Percentiles rank a stretch among this genome's conserved stretches.
These are phyloP conservation scores for Tetropium fuscum DNA, from an alignment of 2,888 invertebrate genomes.

Conservation along the genomic window DNA sequence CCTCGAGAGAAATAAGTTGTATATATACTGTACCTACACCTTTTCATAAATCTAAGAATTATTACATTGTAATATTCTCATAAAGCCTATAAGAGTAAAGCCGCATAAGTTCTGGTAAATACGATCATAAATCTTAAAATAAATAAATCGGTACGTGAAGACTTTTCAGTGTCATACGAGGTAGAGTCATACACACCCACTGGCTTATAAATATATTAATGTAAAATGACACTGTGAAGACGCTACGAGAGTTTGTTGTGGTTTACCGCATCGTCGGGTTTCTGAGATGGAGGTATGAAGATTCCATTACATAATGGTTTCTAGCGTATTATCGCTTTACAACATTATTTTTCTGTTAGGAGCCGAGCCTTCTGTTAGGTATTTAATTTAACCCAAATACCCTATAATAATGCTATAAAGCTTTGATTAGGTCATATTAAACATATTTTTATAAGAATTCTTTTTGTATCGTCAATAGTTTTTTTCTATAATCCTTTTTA, in stretches of 20 bases:
- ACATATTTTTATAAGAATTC: no score
- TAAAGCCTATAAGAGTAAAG: constrained; percentile 18
- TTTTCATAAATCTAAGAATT: constrained; percentile 7
- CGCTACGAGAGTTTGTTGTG: constrained; percentile 46
- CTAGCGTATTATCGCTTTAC: no score
- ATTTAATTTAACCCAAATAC: no score
- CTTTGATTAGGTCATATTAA: no score
- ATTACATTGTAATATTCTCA: constrained; percentile 18
- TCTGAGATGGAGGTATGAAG: constrained; percentile 17
- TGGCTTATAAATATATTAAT: constrained; percentile 49
- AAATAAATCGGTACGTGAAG: constrained; percentile 45
- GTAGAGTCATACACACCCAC: constrained; percentile 40
- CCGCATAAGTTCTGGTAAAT: constrained; percentile 40
- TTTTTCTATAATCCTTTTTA: no score
- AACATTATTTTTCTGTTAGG: no score
- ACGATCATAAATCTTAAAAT: constrained; percentile 46
- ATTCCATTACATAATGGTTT: constrained; percentile 8
- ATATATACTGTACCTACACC: no score
- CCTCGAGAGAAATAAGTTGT: no score
- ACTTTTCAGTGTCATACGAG: constrained; percentile 25
- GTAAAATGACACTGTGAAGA: constrained; percentile 48
- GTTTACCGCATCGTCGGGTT: constrained; percentile 44
- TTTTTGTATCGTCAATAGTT: no score
- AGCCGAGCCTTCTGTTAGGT: not conserved
- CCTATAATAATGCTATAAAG: no score